These are phyloP conservation scores for Paratrypauchen microcephalus DNA, from an alignment of 2,797 vertebrate genomes.

Conservation along the genomic window DNA sequence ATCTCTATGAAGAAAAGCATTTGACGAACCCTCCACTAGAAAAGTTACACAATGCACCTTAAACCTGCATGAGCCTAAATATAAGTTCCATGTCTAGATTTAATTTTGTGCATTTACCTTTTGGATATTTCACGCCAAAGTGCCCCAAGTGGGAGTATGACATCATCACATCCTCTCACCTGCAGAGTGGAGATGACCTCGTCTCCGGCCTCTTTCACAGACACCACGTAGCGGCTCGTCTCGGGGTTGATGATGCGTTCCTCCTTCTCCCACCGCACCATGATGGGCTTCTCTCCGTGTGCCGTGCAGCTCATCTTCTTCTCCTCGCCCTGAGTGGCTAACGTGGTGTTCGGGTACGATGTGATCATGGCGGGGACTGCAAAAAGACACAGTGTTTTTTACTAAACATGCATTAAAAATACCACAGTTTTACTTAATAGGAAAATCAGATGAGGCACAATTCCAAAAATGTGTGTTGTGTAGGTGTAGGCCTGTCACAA, in stretches of 20 bases:
- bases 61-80: no score
- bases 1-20: no score
- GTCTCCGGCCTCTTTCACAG: constrained; percentile 92
- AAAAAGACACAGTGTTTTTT: not conserved
- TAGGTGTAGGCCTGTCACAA: no score
- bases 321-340: constrained; percentile 96
- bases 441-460: no score
- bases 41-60: no score
- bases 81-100: not conserved
- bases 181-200: constrained; percentile 96
- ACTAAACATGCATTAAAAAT: not conserved
- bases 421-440: no score
- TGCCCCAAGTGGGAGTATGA: not conserved
- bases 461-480: no score
- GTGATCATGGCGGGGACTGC: constrained; percentile 98
- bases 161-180: constrained; percentile 66
- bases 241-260: constrained; percentile 97
- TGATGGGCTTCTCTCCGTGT: constrained; percentile 97
- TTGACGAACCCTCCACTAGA: no score
- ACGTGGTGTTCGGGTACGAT: constrained; percentile 95
- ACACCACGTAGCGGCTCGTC: constrained; percentile 95
- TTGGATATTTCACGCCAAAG: no score
- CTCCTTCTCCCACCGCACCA: constrained; percentile 99
- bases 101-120: not conserved
- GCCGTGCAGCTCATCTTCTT: constrained; percentile 98